phyloP scores from a whole-genome alignment of 2,797 vertebrate genomes.

The Gymnocypris eckloni region DNA sequence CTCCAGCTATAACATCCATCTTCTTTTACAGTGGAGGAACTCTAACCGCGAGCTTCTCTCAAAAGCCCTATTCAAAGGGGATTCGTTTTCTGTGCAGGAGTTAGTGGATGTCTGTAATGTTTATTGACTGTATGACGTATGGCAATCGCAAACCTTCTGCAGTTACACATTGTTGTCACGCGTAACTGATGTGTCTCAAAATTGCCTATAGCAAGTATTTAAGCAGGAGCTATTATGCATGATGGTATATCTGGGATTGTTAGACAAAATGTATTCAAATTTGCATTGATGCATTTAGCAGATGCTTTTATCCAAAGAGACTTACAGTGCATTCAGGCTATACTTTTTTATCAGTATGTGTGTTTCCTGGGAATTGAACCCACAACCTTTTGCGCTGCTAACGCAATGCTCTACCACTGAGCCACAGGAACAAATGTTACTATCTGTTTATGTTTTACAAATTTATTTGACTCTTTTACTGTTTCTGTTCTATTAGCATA shows the following conservation, averaged over 20 bases:
- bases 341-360: too few species aligned
- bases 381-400: too few species aligned
- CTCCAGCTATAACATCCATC: slow-evolving; percentile 8
- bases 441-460: background rate
- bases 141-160: background rate
- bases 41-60: background rate
- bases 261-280: background rate
- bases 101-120: slow-evolving; percentile 32
- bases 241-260: background rate
- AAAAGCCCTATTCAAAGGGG: slow-evolving; percentile 11
- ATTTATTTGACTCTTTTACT: background rate
- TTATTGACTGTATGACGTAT: background rate
- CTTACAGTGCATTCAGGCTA: too few species aligned
- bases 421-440: too few species aligned
- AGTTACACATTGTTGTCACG: background rate
- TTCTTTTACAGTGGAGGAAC: slow-evolving; percentile 17
- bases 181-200: background rate
- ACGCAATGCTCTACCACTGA: too few species aligned
- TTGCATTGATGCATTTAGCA: too few species aligned
- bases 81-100: slow-evolving; percentile 17
- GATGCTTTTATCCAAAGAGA: too few species aligned
- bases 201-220: background rate
- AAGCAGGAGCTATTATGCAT: background rate
- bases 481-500: background rate
- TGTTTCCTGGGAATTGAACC: too few species aligned